A percentile compares a stretch with the other conserved stretches of the same genome.
Evolutionary conservation across 2,113 vertebrate genomes (phyloP).

Genomic region (Pyxicephalus adspersus): DNA sequence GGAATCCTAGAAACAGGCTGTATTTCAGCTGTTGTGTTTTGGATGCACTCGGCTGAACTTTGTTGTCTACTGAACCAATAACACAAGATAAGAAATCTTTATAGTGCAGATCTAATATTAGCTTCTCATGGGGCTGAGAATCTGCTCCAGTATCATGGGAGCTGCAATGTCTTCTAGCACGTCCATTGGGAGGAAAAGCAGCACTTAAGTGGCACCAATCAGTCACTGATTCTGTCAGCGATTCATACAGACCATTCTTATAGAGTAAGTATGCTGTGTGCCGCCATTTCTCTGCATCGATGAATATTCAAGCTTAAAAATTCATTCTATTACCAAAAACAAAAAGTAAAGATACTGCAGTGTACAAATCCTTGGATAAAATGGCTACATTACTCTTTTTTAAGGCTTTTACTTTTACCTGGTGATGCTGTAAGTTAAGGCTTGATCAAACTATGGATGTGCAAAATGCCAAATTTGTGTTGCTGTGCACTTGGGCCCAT

Average conservation of each 20-base stretch:
- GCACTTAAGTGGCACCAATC: slow-evolving; percentile 35
- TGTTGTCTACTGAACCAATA: slow-evolving; percentile 34
- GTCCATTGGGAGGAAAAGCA: slow-evolving; percentile 19
- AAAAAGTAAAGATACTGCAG: too few species aligned
- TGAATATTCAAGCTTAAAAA: too few species aligned
- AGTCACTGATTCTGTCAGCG: slow-evolving; percentile 39
- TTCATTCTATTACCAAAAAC: too few species aligned
- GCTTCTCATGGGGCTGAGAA: slow-evolving; percentile 10
- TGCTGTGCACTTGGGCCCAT: too few species aligned
- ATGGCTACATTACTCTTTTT: too few species aligned
- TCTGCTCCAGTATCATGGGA: slow-evolving; percentile 20
- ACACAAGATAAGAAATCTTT: slow-evolving; percentile 33
- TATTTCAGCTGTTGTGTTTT: slow-evolving; percentile 1
- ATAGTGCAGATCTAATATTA: slow-evolving; percentile 34
- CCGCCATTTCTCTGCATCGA: neutral
- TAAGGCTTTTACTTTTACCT: too few species aligned
- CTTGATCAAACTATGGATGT: too few species aligned
- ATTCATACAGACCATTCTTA: slow-evolving; percentile 12
- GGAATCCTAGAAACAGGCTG: slow-evolving; percentile 9
- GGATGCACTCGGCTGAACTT: slow-evolving; percentile 22
- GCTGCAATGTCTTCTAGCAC: slow-evolving; percentile 9
- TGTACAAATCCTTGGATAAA: too few species aligned
- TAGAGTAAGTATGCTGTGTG: neutral
- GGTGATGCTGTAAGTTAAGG: too few species aligned
- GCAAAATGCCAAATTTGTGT: too few species aligned